A percentile compares a stretch with the other conserved stretches of the same genome.
Evolutionary conservation across 2,797 vertebrate genomes (phyloP).

Genomic region (Pangasius krempfi): DNA sequence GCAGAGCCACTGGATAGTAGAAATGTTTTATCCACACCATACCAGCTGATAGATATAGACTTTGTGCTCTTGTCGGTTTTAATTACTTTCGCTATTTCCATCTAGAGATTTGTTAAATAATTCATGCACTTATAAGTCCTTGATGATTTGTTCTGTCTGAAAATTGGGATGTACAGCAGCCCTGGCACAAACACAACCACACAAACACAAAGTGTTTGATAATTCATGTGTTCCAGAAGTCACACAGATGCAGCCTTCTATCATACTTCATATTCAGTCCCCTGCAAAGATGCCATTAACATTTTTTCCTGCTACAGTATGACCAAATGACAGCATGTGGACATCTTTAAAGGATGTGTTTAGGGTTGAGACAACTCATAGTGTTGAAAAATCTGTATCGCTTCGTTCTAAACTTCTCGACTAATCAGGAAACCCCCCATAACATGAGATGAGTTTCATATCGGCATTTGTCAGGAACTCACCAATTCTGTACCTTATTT

Average conservation of each 20-base stretch:
- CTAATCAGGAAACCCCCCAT: neutral
- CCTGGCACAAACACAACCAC: neutral
- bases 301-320: neutral
- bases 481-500: too few species aligned
- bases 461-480: neutral
- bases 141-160: slow-evolving; percentile 57
- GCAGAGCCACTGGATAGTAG: slow-evolving; percentile 36
- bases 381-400: neutral
- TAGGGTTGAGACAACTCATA: neutral
- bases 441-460: neutral
- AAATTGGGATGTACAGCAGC: neutral
- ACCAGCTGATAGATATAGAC: slow-evolving; percentile 32
- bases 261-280: neutral
- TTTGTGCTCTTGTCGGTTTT: neutral
- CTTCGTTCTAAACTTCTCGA: neutral
- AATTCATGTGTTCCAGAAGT: neutral
- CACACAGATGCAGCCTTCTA: neutral
- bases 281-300: neutral
- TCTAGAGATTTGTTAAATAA: slow-evolving; percentile 40
- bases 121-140: slow-evolving; percentile 43
- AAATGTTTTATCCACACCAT: slow-evolving; percentile 21
- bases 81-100: neutral
- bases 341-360: neutral
- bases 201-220: neutral
- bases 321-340: neutral